Evolutionary conservation across 2,888 invertebrate species (phyloP).

Genomic region (Agonopterix alstromeriana): DNA sequence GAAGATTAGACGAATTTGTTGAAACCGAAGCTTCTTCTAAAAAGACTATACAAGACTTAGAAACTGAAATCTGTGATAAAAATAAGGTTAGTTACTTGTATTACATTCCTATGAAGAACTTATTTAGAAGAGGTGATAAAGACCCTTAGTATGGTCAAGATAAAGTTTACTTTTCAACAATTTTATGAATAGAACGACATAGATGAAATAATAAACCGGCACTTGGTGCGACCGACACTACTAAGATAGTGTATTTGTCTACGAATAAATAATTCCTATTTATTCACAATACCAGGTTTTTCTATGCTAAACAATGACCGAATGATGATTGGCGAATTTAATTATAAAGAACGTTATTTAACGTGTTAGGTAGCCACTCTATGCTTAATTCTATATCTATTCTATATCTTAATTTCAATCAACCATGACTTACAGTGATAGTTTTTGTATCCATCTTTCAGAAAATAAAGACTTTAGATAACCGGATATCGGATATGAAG

Average conservation of each 20-base stretch:
- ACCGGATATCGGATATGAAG: constrained; percentile 92
- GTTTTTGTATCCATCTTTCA: constrained; percentile 41
- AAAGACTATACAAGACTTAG: constrained; percentile 65
- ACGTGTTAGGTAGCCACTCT: no score
- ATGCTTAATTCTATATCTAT: no score
- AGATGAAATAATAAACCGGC: no score
- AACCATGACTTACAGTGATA: neutral
- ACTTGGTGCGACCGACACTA: no score
- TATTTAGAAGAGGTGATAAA: neutral
- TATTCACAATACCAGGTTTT: no score
- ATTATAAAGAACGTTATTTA: neutral
- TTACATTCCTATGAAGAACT: neutral
- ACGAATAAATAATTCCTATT: no score
- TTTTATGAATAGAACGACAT: no score
- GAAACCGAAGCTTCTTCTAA: constrained; percentile 62
- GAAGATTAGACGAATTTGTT: constrained; percentile 54
- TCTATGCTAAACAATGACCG: no score
- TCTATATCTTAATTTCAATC: no score
- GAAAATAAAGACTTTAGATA: constrained; percentile 92
- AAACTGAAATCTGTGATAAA: constrained; percentile 78
- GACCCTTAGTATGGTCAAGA: neutral
- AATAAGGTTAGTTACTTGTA: constrained; percentile 64
- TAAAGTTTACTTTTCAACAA: no score
- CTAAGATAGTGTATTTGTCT: no score
- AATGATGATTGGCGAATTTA: neutral